Base-by-base conservation (phyloP, 2,888 invertebrate species). In the Drosophila dives region DNA sequence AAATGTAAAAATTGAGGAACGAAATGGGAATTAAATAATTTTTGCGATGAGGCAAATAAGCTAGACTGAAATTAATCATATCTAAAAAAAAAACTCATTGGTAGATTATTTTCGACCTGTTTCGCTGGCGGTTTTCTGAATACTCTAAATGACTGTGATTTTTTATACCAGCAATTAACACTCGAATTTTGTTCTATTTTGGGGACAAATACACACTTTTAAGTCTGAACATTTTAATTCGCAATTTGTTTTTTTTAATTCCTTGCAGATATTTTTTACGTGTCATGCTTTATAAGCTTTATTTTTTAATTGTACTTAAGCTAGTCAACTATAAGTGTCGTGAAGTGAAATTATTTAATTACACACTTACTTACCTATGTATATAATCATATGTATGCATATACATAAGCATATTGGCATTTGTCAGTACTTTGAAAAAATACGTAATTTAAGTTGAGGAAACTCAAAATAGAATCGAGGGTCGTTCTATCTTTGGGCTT, bases 301-400 rank as follows among this genome's bases (percentile, higher is more conserved):
- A 59, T 59, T 59, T 70, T 81, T 83, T 86, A 83, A 86, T 78
- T 86, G 77, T 81, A 80, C 60, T 83, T 75, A 68, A 23, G 74
- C 74, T 75, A 71, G 69, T 74, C 80, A 77, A 72, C 65, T 56
- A 65, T 67, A 72, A 77, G 68, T 72, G 81, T 74, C 72, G 75
- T 45, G 23, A 23, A 45, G 80, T 78, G 83, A 87, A 86, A 85
- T 87, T 87, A 87, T 72, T 84, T 85, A 86, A 84, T 82, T 72
- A 70, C 70, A 65, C 59, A 75, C 72, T 70, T 58, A 29, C 34
- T 15, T 49, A 32, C 23, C 32, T 40, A n/a, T n/a, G 12, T 26
- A 6, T 45, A 15, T 38, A 17, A 23, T 17, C 26, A 26, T n/a
- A 38, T 26, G 7, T 17, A 38, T 55, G 26, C 48, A 40, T 12